Evolutionary conservation across 2,888 invertebrate species (phyloP), one percentile per base, ranked within the genome.

Genomic region (Dynastes maya): DNA sequence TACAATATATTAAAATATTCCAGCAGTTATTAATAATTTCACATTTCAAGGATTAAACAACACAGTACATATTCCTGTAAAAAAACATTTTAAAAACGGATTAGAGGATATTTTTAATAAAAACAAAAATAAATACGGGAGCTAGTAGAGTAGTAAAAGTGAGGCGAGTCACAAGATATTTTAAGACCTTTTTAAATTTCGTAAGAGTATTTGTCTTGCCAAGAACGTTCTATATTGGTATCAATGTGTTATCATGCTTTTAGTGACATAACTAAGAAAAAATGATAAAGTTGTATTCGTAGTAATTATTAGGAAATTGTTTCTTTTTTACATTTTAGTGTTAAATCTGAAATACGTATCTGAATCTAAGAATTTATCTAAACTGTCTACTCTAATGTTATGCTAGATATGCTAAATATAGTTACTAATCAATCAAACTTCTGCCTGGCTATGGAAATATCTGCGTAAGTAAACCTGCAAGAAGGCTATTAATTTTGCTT

Each of bases 341-440:
- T 45, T 45, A 45, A 45, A 45, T 45, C 11, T 45, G 45, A 45
- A 45, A 11, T 8, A 8, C 45, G 45, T 1, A 45, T 45, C 45
- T 45, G 8, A 11, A 8, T 45, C 8, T 3, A 37, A 37, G 37
- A 5, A 37, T 37, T 5, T 6, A 37, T 37, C 4, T 37, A 37
- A 5, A 37, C 37, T 37, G 37, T 6, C 37, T 45, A 45, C 11
- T 45, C 45, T 45, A 45, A 0, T 45, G 11, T 45, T 45, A 45
- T 8, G 11, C 45, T 45, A 45, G 8, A 13, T 55, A n/a, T 22
- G 22, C 22, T 22, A n/a, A 22, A 22, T 55, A 22, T 22, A 1
- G 55, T 55, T 68, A 70, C 53, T 53, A 53, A 53, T 70, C 53
- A 70, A 70, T 70, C 53, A 70, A 70, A 72, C 8, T 27, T n/a